Base-by-base conservation (phyloP, 2,113 vertebrate genomes). In the Dolichotis patagonum region DNA sequence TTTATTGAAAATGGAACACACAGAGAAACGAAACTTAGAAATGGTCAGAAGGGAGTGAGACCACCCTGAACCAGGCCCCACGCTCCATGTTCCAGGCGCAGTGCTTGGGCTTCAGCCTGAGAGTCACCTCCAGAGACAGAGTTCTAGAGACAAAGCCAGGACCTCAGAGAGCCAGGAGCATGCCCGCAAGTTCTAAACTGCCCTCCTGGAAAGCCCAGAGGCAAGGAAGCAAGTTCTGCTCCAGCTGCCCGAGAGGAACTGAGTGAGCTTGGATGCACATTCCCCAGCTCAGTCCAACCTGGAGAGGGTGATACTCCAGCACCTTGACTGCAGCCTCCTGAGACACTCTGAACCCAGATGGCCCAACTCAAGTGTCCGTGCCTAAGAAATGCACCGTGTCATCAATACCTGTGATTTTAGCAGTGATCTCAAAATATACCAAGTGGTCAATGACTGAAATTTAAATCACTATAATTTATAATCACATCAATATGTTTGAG, bases 41-140 rank as follows among this genome's bases (percentile, higher is more conserved):
- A 35, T 82, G 20, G 20, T 24, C 30, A 56, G 16, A 90, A 9
- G 5, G 24, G 12, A 17, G 5, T 32, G 2, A 26, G 22, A 7
- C 67, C 16, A 14, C 17, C 69, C 62, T 71, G 62, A 60, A 32
- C 5, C 6, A 46, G n/a, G 9, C 1, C 35, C 13, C 35, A 38
- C 0, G 2, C 8, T 32, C 13, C 49, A 62, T 2, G 22, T 49
- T 67, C 32, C 62, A 0, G 20, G 24, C 3, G 43, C 1, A 78
- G 28, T 12, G 62, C 4, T 52, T 4, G 65, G 26, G 4, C 4
- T 41, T 69, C 16, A 19, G 38, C 4, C 11, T 60, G 22, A 49
- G 16, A 63, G 71, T 1, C 13, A n/a, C 9, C 17, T 63, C 30
- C 11, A 38, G 22, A 26, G 54, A 52, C 4, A 80, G 52, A 85